Evolutionary conservation across 2,888 invertebrate genomes (phyloP).

Genomic region (Andrena haemorrhoa): DNA sequence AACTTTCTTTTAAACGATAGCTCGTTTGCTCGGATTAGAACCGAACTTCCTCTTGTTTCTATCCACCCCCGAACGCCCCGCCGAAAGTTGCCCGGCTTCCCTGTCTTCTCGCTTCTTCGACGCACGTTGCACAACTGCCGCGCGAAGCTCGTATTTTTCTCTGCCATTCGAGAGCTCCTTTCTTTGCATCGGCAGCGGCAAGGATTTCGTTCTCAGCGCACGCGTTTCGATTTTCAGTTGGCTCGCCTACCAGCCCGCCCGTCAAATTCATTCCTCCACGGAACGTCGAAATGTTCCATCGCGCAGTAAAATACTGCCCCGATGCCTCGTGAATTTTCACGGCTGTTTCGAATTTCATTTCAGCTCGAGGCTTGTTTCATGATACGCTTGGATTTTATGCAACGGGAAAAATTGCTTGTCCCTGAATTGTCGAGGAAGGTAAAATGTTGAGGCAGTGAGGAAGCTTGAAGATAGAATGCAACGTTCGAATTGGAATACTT

Average conservation of each 20-base stretch:
- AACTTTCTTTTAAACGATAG: conserved; percentile 25
- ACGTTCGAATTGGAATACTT: neutral
- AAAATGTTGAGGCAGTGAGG: neutral
- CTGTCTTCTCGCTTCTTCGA: neutral
- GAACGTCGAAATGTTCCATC: neutral
- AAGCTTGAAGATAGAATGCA: neutral
- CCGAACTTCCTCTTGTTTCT: conserved; percentile 9
- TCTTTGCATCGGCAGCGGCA: neutral
- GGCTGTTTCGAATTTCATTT: neutral
- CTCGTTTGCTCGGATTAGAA: neutral
- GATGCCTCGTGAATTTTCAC: conserved; percentile 4
- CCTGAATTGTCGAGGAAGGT: neutral
- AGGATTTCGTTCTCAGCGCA: neutral
- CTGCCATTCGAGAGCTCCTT: neutral
- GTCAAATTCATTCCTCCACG: conserved; percentile 14
- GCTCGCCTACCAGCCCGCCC: neutral
- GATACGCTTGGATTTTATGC: neutral
- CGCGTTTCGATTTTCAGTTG: conserved; percentile 17
- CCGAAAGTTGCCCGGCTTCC: neutral
- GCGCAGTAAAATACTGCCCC: neutral
- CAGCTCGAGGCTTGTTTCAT: neutral
- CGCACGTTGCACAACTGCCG: neutral
- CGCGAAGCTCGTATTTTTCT: conserved; percentile 3
- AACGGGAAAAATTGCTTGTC: neutral
- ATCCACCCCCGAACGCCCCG: neutral